phyloP scores from a whole-genome alignment of 92 coral and sea anemone genomes.

The Porites divaricata region DNA sequence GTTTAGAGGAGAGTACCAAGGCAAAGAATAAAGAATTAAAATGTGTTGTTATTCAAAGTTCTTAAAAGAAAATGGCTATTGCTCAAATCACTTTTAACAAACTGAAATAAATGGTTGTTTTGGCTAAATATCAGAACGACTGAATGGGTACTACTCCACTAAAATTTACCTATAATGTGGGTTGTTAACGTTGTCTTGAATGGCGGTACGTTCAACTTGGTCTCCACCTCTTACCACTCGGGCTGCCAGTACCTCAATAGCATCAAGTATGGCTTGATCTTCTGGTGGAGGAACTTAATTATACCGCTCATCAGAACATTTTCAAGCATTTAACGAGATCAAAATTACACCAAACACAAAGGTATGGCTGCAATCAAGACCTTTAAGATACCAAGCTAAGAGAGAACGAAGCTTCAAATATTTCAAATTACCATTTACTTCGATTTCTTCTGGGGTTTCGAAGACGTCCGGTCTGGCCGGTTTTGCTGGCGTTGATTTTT shows the following conservation, averaged over 20 bases:
- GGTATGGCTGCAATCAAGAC: constrained; percentile 11
- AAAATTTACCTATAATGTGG: constrained; percentile 26
- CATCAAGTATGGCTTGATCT: constrained; percentile 59
- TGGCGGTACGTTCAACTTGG: constrained; percentile 55
- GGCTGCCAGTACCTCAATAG: constrained; percentile 36
- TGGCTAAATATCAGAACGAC: too few relatives aligned
- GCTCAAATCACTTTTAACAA: too few relatives aligned
- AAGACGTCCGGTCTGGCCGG: constrained; percentile 87
- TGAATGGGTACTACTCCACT: not conserved
- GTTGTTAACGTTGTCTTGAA: constrained; percentile 32
- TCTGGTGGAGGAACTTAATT: constrained; percentile 99
- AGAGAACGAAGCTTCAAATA: constrained; percentile 21
- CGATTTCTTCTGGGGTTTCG: constrained; percentile 75
- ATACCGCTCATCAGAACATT: constrained; percentile 94
- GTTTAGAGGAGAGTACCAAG: too few relatives aligned
- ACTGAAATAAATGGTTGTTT: too few relatives aligned
- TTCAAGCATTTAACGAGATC: constrained; percentile 40
- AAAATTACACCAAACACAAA: constrained; percentile 26
- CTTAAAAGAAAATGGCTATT: too few relatives aligned
- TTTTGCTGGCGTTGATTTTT: constrained; percentile 66
- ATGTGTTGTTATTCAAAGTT: too few relatives aligned
- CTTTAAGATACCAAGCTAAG: constrained; percentile 7
- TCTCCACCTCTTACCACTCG: constrained; percentile 59
- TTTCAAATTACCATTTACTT: constrained; percentile 82
- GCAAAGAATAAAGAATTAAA: too few relatives aligned